A percentile compares a stretch with the other conserved stretches of the same genome.
phyloP scores from a whole-genome alignment of 2,113 vertebrate genomes.

The Aptenodytes forsteri region DNA sequence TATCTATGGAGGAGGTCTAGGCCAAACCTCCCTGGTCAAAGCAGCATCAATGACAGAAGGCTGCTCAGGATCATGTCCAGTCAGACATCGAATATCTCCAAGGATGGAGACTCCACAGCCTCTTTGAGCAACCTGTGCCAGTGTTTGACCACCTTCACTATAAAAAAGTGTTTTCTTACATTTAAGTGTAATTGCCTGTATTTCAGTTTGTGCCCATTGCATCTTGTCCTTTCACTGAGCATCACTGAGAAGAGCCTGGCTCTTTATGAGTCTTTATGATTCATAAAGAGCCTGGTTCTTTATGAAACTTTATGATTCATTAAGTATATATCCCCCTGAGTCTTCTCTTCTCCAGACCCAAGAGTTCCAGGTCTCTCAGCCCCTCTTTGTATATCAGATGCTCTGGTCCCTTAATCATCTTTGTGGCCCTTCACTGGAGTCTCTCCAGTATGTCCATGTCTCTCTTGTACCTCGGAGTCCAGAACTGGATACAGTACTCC shows the following conservation, averaged over 20 bases:
- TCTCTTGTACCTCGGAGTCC: not conserved
- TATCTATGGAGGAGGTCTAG: not conserved
- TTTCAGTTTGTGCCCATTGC: not conserved
- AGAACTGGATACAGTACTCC: not conserved
- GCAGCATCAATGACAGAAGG: not conserved
- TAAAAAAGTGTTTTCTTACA: not conserved
- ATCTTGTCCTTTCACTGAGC: not conserved
- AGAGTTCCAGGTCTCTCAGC: not conserved
- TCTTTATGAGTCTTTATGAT: not conserved
- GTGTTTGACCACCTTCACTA: not conserved
- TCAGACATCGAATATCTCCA: not conserved
- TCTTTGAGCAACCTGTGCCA: not conserved
- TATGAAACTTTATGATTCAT: not conserved
- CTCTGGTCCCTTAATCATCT: not conserved
- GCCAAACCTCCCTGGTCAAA: not conserved
- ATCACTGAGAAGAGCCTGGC: not conserved
- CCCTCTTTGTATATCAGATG: not conserved
- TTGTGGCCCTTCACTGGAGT: not conserved
- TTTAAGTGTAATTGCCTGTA: not conserved
- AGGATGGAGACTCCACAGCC: not conserved
- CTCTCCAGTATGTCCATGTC: not conserved
- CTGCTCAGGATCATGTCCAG: not conserved
- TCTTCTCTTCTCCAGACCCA: not conserved
- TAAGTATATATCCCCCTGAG: not conserved
- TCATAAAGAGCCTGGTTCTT: not conserved